These are phyloP conservation scores for Psylliodes chrysocephalus DNA, from an alignment of 2,888 invertebrate genomes.

Conservation along the genomic window DNA sequence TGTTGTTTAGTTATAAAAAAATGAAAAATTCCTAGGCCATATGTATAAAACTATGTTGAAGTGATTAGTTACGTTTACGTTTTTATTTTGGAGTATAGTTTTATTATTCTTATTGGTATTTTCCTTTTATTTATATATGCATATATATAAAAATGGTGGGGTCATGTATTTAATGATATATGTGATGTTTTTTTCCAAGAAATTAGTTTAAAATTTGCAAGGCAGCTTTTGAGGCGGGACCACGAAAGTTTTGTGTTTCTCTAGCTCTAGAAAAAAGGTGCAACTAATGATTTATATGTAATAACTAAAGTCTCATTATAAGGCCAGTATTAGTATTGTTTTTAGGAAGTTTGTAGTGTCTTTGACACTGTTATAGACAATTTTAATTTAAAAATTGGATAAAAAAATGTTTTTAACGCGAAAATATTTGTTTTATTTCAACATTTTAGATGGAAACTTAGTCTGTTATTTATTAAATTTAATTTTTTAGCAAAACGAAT, in stretches of 20 bases:
- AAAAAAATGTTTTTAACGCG: too few species aligned
- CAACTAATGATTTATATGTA: not conserved
- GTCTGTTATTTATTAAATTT: too few species aligned
- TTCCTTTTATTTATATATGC: conserved; percentile 12
- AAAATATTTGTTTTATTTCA: too few species aligned
- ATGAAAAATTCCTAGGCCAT: conserved; percentile 55
- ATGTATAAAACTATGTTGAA: conserved; percentile 58
- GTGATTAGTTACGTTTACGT: conserved; percentile 61
- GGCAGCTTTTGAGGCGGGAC: conserved; percentile 11
- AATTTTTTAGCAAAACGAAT: too few species aligned
- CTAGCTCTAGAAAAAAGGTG: not conserved
- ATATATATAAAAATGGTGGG: conserved; percentile 7
- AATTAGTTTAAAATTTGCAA: conserved; percentile 4
- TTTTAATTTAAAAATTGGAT: too few species aligned
- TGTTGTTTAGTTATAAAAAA: conserved; percentile 60
- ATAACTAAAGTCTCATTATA: not conserved
- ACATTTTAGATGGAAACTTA: too few species aligned
- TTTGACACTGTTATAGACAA: too few species aligned
- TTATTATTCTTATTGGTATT: conserved; percentile 51
- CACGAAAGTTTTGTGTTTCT: not conserved
- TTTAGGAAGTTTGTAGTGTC: too few species aligned
- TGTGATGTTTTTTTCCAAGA: conserved; percentile 5
- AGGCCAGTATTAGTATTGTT: not conserved
- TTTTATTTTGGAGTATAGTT: conserved; percentile 59
- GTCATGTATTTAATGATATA: not conserved